Evolutionary conservation across 2,888 invertebrate genomes (phyloP), one percentile per base, ranked within the genome.

Genomic region (Endotricha flammealis): DNA sequence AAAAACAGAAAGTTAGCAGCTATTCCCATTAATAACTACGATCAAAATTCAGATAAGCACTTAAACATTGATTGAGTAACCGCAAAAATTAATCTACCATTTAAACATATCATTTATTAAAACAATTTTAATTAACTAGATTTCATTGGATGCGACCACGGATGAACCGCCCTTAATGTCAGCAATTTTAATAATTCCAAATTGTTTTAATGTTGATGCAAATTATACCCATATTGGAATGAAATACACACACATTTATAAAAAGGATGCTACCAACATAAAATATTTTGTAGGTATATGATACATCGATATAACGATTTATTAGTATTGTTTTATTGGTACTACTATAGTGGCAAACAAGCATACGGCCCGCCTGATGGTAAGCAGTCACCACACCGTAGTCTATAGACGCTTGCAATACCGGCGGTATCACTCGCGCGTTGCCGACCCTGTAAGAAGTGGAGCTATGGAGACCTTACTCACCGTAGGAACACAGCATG

Each of bases 81-180:
- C 74, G 57, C 78, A 71, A 58, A 66, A 68, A 75, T 77, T 77
- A 72, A 77, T 69, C 60, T 64, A 53, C 48, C 57, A 57, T 67
- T 72, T 60, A 64, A 65, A 70, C 62, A 64, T 57, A 64, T 58
- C 53, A 57, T 64, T 71, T 67, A 69, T 77, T 68, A 61, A 70
- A 75, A 70, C 62, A 64, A 69, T 74, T 79, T 78, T 71, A 77
- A 80, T 78, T 71, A 79, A 76, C 63, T 64, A 65, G 58, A 58
- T 70, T 67, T 59, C 52, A 53, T 53, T 46, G 50, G 53, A 60
- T 51, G 48, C 49, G 48, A 50, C 56, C 59, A 48, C 61, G 47
- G 54, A 58, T 54, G 55, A 45, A 50, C 50, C 57, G 48, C 50
- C 61, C 58, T 70, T 69, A 65, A 58, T 57, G 55, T 58, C 53